A percentile compares a stretch with the other conserved stretches of the same genome.
Evolutionary conservation across 2,113 vertebrate genomes (phyloP).

Genomic region (Hippocampus guttulatus): DNA sequence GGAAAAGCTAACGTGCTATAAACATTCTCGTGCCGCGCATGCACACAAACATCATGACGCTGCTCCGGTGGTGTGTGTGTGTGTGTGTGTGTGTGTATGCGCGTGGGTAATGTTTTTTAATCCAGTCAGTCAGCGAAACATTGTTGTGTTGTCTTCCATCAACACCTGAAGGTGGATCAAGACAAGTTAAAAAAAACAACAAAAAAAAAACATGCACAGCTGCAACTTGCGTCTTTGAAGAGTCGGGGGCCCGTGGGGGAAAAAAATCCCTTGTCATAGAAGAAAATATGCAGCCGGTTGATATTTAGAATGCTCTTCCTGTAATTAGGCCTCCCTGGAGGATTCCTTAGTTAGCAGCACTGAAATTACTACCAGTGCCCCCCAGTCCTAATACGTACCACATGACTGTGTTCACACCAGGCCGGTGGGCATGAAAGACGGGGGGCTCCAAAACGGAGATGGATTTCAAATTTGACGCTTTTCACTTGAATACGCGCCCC

Average conservation of each 20-base stretch:
- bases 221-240: constrained; percentile 54
- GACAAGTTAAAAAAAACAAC: constrained; percentile 13
- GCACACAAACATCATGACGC: no score
- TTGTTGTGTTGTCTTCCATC: constrained; percentile 16
- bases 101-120: background rate
- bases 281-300: constrained; percentile 90
- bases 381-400: constrained; percentile 86
- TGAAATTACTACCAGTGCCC: constrained; percentile 97
- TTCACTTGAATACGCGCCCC: background rate
- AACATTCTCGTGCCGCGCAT: no score
- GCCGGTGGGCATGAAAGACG: constrained; percentile 53
- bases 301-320: constrained; percentile 99
- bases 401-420: constrained; percentile 79
- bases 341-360: constrained; percentile 96
- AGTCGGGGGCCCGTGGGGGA: constrained; percentile 77
- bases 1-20: no score
- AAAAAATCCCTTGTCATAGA: constrained; percentile 89
- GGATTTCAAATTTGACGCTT: constrained; percentile 31
- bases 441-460: constrained; percentile 28
- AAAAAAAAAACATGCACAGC: constrained; percentile 39
- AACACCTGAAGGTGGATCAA: constrained; percentile 55
- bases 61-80: no score
- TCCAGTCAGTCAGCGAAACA: constrained; percentile 7
- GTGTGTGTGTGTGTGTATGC: background rate
- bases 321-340: constrained; percentile 99